These are phyloP conservation scores for Hetaerina titia DNA, from an alignment of 2,888 invertebrate genomes.

Conservation along the genomic window DNA sequence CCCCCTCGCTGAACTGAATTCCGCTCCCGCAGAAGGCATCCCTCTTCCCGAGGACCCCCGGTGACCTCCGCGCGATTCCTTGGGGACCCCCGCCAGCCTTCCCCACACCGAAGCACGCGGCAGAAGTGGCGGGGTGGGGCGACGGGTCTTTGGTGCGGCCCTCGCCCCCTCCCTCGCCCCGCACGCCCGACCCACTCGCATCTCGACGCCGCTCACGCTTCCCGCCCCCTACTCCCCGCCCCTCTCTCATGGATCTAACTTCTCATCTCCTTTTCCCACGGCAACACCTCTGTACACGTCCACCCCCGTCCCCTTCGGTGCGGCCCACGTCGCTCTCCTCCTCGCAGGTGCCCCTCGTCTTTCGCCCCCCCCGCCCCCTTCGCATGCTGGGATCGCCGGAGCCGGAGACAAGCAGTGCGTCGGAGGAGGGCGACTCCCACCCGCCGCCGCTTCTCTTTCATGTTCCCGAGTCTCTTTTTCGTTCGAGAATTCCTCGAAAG, in stretches of 20 bases:
- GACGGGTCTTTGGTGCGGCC: too few species aligned
- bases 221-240: neutral
- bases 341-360: neutral
- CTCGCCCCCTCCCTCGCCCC: neutral
- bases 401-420: neutral
- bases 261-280: constrained; percentile 2
- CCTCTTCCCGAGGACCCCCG: neutral
- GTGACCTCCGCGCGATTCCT: too few species aligned
- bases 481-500: neutral
- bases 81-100: too few species aligned
- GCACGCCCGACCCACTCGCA: neutral
- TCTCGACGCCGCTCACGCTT: neutral
- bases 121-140: too few species aligned
- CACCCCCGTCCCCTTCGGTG: neutral
- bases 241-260: neutral
- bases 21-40: neutral
- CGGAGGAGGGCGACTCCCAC: neutral
- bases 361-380: neutral
- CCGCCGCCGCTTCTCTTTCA: neutral
- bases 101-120: too few species aligned
- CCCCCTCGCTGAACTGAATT: neutral
- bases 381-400: neutral
- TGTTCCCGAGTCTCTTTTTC: neutral
- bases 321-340: neutral
- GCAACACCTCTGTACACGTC: neutral